A percentile compares a stretch with the other conserved stretches of the same genome.
Evolutionary conservation across 2,113 vertebrate species (phyloP).

Genomic region (Scomber japonicus): DNA sequence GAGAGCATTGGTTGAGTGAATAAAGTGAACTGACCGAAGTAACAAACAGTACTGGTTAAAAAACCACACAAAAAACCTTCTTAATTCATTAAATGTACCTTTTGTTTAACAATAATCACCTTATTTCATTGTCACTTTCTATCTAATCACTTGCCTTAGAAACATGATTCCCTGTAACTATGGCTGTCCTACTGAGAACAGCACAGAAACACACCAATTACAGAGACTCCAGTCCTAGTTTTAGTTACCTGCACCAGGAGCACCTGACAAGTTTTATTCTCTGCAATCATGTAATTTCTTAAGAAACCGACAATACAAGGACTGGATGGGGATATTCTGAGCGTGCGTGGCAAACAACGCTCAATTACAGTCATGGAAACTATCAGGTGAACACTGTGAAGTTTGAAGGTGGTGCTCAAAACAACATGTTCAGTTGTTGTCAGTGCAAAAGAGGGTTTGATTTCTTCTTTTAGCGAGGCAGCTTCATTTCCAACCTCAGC

Average conservation of each 20-base stretch:
- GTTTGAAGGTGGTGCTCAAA: conserved; percentile 34
- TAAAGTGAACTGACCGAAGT: conserved; percentile 80
- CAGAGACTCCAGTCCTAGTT: conserved; percentile 58
- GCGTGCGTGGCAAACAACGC: conserved; percentile 22
- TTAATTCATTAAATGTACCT: conserved; percentile 94
- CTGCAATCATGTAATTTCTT: conserved; percentile 87
- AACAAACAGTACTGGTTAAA: conserved; percentile 79
- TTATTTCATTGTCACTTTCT: conserved; percentile 88
- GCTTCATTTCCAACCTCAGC: neutral
- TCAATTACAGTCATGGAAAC: conserved; percentile 36
- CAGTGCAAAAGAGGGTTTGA: conserved; percentile 10
- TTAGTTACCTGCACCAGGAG: conserved; percentile 71
- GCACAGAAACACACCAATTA: conserved; percentile 64
- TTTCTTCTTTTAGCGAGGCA: neutral
- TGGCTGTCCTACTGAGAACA: conserved; percentile 70
- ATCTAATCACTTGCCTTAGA: conserved; percentile 80
- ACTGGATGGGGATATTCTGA: conserved; percentile 9
- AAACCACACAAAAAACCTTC: conserved; percentile 85
- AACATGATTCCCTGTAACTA: conserved; percentile 73
- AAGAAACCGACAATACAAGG: conserved; percentile 87
- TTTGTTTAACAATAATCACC: conserved; percentile 93
- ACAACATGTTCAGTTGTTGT: conserved; percentile 36
- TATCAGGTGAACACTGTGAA: conserved; percentile 12
- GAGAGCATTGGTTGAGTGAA: conserved; percentile 90
- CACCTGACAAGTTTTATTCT: conserved; percentile 83